Evolutionary conservation across 2,797 vertebrate species (phyloP), one percentile per base, ranked within the genome.

Genomic region (Pseudomugil tenellus): DNA sequence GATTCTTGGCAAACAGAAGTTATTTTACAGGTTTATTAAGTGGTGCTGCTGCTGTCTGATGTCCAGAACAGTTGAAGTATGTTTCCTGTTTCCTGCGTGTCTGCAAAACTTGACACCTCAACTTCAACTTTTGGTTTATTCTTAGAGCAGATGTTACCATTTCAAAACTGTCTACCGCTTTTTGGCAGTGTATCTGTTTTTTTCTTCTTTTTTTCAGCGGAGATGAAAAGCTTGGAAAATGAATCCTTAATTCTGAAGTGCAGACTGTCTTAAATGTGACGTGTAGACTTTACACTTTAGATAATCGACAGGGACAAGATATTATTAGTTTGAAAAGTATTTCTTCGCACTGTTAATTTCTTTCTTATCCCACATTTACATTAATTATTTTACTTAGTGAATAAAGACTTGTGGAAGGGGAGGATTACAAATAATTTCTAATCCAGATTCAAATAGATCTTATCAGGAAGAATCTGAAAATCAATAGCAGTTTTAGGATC

Each of bases 381-480:
- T n/a, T n/a, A n/a, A n/a, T n/a, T n/a, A n/a, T n/a, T n/a, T n/a
- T n/a, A n/a, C n/a, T n/a, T n/a, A n/a, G 76, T 79, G 74, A 81
- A 84, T 60, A 31, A 58, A 64, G 51, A 58, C 28, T 63, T 35
- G 25, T 61, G 73, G 58, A 62, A 70, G 59, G 46, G 39, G 65
- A 63, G 46, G 80, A 86, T 84, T 87, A 67, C 67, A 68, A 76
- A 67, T 63, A n/a, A 72, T 69, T 76, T 57, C 60, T 70, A 23
- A 48, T 61, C 60, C 7, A 72, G 60, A 63, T 58, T 77, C 31
- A 80, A 70, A 83, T 76, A 54, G 68, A 74, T 55, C 58, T 61
- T 32, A 55, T 51, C 25, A 60, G 58, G 53, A 70, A 85, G 60
- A 81, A 67, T 62, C 56, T 46, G 21, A 77, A 72, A 84, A 85